Conservation (phyloP, 2,797 vertebrate genomes). For the Gallinago stenura region DNA sequence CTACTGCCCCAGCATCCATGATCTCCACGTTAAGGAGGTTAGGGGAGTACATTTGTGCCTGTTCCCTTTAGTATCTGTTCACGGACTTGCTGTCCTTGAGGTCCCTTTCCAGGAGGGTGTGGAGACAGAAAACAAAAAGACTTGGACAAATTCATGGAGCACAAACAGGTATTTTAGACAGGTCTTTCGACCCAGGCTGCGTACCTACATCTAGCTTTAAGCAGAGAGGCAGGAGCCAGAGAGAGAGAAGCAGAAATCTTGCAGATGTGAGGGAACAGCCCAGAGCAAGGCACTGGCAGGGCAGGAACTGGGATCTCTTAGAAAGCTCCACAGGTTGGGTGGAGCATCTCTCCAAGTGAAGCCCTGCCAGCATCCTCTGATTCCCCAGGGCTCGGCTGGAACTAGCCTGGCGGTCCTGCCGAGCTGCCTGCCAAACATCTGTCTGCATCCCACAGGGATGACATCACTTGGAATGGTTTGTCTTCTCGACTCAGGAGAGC, state of each 20-base stretch:
- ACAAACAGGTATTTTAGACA: rapidly evolving
- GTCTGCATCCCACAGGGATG: constrained; percentile 21
- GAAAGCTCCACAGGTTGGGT: not conserved
- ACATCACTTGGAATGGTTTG: not conserved
- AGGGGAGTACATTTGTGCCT: not conserved
- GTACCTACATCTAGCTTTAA: rapidly evolving
- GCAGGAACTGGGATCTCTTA: not conserved
- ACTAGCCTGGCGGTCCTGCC: not conserved
- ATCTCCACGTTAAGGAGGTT: not conserved
- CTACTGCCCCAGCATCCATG: not conserved
- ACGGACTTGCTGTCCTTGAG: not conserved
- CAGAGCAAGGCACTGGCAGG: not conserved
- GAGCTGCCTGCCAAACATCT: constrained; percentile 42
- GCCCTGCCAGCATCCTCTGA: not conserved
- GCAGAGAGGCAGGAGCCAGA: not conserved
- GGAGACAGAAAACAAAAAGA: not conserved
- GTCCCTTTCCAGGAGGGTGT: not conserved
- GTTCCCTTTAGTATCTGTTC: not conserved
- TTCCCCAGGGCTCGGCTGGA: not conserved
- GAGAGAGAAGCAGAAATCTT: not conserved
- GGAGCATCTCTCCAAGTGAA: not conserved
- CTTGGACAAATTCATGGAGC: not conserved
- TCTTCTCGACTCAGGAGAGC: not conserved
- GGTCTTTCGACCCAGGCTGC: not conserved
- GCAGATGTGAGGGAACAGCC: not conserved